Conservation (phyloP, 2,797 vertebrate genomes). For the Hapalemur alaotrensis region DNA sequence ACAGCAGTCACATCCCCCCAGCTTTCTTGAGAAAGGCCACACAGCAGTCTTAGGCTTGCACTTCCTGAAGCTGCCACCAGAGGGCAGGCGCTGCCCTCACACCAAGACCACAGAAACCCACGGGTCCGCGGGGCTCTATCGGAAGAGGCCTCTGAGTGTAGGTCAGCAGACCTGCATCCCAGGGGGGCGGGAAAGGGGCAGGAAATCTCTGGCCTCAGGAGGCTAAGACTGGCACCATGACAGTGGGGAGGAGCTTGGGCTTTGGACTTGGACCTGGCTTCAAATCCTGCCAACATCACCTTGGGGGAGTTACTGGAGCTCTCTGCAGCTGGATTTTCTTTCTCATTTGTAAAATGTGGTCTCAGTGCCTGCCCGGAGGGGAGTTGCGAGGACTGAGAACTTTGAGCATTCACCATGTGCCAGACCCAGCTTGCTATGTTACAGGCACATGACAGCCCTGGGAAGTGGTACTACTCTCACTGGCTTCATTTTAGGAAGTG, state of each 20-base stretch:
- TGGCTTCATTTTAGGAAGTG: background rate
- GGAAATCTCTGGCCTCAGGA: background rate
- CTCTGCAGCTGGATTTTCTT: background rate
- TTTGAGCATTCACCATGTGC: background rate
- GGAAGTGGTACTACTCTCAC: background rate
- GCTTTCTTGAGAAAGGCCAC: background rate
- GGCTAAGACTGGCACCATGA: background rate
- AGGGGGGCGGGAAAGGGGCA: background rate
- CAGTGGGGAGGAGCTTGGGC: background rate
- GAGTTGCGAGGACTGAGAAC: background rate
- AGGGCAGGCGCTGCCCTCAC: slow-evolving; percentile 43
- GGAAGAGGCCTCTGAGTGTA: background rate
- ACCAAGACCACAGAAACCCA: background rate
- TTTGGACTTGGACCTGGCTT: background rate
- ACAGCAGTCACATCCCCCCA: background rate
- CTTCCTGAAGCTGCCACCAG: slow-evolving; percentile 52
- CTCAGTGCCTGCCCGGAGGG: background rate
- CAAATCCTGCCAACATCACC: background rate
- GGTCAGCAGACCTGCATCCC: background rate
- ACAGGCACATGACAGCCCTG: background rate
- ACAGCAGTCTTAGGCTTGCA: background rate
- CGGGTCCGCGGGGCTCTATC: accelerated
- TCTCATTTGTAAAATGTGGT: background rate
- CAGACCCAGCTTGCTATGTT: background rate
- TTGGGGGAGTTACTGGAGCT: background rate